Conservation (phyloP, 2,797 vertebrate genomes). For the Trichosurus vulpecula region DNA sequence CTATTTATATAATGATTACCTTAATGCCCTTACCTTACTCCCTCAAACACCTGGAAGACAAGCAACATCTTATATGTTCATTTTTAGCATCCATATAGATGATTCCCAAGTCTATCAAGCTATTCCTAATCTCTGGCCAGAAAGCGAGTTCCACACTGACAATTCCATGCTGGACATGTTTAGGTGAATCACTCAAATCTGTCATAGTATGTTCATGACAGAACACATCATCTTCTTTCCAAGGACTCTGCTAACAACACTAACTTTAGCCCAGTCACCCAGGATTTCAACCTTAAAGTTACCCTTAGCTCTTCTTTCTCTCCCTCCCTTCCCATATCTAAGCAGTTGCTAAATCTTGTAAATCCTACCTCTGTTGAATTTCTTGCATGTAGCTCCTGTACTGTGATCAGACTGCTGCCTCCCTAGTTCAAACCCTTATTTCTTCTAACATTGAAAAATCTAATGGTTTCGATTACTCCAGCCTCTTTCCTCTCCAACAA, state of each 20-base stretch:
- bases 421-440: neutral
- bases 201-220: neutral
- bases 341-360: neutral
- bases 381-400: neutral
- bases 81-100: neutral
- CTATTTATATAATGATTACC: too few species aligned
- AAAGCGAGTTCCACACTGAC: neutral
- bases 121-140: neutral
- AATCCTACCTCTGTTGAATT: too few species aligned
- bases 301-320: neutral
- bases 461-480: neutral
- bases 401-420: neutral
- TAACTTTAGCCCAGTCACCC: neutral
- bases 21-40: too few species aligned
- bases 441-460: neutral
- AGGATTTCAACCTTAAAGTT: neutral
- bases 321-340: neutral
- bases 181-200: neutral
- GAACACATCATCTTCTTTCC: neutral
- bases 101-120: neutral
- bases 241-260: neutral
- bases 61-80: neutral
- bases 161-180: neutral
- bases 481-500: neutral
- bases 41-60: too few species aligned